Base-by-base conservation (phyloP, 2,797 vertebrate species). In the Girardinus metallicus region DNA sequence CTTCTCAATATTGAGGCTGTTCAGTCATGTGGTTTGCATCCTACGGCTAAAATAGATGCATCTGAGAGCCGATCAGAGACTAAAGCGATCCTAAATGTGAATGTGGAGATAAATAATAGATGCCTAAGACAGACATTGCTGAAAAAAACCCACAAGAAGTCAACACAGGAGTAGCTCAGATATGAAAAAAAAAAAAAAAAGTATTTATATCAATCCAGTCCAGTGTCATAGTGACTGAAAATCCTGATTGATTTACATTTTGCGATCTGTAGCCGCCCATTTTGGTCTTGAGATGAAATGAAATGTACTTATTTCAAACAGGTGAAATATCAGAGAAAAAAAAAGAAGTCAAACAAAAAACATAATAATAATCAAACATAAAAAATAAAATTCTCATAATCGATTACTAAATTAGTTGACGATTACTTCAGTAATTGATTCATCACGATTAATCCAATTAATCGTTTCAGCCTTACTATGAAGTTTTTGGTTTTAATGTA, bases 21-120 rank as follows among this genome's bases (percentile, higher is more conserved):
- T 46, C 55, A 73, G 70, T 80, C 84, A 92, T 86, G 92, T 73
- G 64, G 12, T 75, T 73, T 78, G 57, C 36, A 68, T 18, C 5
- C 39, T 41, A 29, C 23, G 43, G 55, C 21, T 72, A 49, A 66
- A 34, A 36, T 2, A 39, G 13, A 66, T 57, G 64, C 11, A 49
- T 60, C 2, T 29, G 13, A 78, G 55, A 81, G 4, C 2, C 15
- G 29, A 49, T 29, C 10, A 53, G 53, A 75, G 51, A 23, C 8
- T 53, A 10, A 41, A 72, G 3, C 71, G 51, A 72, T 66, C 41
- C 34, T 73, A 39, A 26, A 51, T 80, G 49, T 39, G 36, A 70
- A n/a, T 15, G 23, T 71, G 26, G 44, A 71, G 41, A 15, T 44
- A 12, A 71, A 44, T 71, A 44, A 44, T 43, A 15, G 12, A 3